These are phyloP conservation scores for Jacana jacana DNA, from an alignment of 2,113 vertebrate genomes.

Conservation along the genomic window DNA sequence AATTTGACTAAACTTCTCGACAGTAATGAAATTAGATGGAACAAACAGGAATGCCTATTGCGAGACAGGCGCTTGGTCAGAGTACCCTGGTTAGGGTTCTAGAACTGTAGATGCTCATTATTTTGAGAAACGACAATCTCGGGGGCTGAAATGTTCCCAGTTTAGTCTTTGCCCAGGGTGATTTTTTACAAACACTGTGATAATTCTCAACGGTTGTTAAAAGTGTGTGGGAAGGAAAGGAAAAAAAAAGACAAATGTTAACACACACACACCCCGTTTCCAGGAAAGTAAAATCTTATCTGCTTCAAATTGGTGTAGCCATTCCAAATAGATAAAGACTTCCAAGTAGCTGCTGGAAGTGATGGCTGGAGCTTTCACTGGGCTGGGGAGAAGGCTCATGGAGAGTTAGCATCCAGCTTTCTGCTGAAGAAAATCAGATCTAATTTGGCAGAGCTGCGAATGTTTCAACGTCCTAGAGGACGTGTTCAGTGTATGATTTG, in stretches of 20 bases:
- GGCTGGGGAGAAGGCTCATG: neutral
- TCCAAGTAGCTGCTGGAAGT: neutral
- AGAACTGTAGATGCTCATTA: conserved; percentile 13
- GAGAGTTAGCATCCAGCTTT: neutral
- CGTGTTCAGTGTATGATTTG: neutral
- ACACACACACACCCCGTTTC: neutral
- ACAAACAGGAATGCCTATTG: neutral
- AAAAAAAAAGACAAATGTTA: neutral
- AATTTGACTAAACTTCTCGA: neutral
- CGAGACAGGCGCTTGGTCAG: neutral
- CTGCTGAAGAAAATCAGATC: neutral
- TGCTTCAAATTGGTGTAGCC: neutral
- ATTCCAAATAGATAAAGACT: no score
- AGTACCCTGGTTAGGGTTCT: neutral
- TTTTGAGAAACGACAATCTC: conserved; percentile 4
- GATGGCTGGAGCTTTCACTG: neutral
- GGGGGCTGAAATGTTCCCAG: conserved; percentile 4
- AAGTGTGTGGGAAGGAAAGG: neutral
- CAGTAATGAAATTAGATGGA: neutral
- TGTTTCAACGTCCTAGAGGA: neutral
- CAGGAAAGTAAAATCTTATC: neutral
- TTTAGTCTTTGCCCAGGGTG: conserved; percentile 10
- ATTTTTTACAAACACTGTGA: neutral
- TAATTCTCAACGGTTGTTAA: neutral
- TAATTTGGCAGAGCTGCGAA: neutral